Conservation (phyloP, 2,888 invertebrate species). For the Eutolmus rufibarbis region DNA sequence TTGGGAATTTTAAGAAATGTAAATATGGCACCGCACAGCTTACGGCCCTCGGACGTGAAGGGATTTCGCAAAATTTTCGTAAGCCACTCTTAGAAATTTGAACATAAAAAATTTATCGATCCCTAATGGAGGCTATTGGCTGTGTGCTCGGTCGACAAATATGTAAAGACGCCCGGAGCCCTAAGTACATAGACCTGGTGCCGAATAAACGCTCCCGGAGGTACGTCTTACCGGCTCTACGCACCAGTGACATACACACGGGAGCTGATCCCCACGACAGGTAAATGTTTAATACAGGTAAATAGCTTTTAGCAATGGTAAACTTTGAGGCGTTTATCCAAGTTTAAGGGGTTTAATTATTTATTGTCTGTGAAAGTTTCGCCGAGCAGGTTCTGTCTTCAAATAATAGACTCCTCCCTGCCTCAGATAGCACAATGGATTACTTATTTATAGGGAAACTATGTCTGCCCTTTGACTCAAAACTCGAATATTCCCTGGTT, state of each 20-base stretch:
- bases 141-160: slow-evolving; percentile 4
- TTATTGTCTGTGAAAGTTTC: slow-evolving; percentile 43
- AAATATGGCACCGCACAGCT: not conserved
- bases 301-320: slow-evolving; percentile 47
- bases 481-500: not conserved
- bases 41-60: slow-evolving; percentile 1
- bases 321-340: slow-evolving; percentile 47
- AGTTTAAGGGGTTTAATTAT: slow-evolving; percentile 47
- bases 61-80: slow-evolving; percentile 20
- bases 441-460: slow-evolving; percentile 7
- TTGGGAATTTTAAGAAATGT: slow-evolving; percentile 18
- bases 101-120: slow-evolving; percentile 39
- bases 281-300: slow-evolving; percentile 45
- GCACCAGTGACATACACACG: slow-evolving; percentile 16
- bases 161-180: slow-evolving; percentile 22
- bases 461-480: slow-evolving; percentile 24
- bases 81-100: slow-evolving; percentile 24
- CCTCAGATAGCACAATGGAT: slow-evolving; percentile 13
- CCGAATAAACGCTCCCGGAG: slow-evolving; percentile 20
- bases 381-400: slow-evolving; percentile 26
- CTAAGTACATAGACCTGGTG: not conserved
- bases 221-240: not conserved
- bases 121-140: slow-evolving; percentile 12
- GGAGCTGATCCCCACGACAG: slow-evolving; percentile 23
- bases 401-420: slow-evolving; percentile 38